phyloP scores from a whole-genome alignment of 1,140 invertebrate genomes.

The Solenopsis fugax region DNA sequence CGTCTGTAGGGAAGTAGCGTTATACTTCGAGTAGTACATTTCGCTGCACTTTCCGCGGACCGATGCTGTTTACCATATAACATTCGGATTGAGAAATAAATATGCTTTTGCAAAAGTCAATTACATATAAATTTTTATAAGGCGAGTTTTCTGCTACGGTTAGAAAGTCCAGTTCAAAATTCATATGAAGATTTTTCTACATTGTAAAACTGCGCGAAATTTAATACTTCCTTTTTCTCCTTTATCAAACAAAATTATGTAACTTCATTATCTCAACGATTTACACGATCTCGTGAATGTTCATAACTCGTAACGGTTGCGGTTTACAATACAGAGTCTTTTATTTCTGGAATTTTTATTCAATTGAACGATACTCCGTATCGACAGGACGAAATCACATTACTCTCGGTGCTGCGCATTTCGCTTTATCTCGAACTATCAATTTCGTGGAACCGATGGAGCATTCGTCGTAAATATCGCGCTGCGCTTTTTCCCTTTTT shows the following conservation, averaged over 20 bases:
- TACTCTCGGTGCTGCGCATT: conserved; percentile 16
- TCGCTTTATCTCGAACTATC: conserved; percentile 55
- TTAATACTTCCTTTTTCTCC: neutral
- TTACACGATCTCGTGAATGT: neutral
- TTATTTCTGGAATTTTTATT: conserved; percentile 36
- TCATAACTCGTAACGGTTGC: conserved; percentile 25
- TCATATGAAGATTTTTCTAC: neutral
- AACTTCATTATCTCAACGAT: conserved; percentile 11
- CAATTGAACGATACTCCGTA: conserved; percentile 27
- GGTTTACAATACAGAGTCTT: conserved; percentile 27
- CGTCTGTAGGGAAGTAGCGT: neutral
- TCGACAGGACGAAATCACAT: conserved; percentile 13
- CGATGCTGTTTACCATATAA: neutral
- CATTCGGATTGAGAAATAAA: conserved; percentile 2
- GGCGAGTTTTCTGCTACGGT: neutral
- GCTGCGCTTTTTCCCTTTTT: neutral
- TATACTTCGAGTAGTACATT: conserved; percentile 10
- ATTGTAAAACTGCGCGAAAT: neutral
- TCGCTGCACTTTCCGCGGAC: neutral
- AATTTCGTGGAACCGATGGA: conserved; percentile 17
- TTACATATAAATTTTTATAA: neutral
- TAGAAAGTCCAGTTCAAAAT: neutral
- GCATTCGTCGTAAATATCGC: conserved; percentile 32
- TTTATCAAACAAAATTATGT: neutral
- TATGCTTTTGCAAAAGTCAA: neutral